Evolutionary conservation across 2,113 vertebrate genomes (phyloP).

Genomic region (Phalacrocorax brasilianus): DNA sequence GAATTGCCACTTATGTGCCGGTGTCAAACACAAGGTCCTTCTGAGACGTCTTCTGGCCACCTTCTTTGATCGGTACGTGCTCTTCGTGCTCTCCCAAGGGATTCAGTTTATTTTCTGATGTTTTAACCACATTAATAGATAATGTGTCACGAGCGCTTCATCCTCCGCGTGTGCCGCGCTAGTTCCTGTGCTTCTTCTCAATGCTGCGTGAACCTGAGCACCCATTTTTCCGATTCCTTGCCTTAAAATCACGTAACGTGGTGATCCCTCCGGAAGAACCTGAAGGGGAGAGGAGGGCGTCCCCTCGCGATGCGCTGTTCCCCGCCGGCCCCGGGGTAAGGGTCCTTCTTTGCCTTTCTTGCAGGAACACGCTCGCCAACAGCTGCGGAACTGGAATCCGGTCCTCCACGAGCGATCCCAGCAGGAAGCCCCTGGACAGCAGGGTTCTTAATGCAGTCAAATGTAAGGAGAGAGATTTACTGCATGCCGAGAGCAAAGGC

Average conservation of each 20-base stretch:
- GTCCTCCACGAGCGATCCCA: slow-evolving; percentile 94
- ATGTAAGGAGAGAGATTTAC: slow-evolving; percentile 77
- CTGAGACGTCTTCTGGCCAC: slow-evolving; percentile 91
- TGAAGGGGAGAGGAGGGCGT: background rate
- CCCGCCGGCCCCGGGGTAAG: background rate
- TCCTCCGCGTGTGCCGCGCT: rapidly evolving
- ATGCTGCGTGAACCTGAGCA: rapidly evolving
- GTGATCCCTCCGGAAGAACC: rapidly evolving
- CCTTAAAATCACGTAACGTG: rapidly evolving
- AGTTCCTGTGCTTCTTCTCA: background rate
- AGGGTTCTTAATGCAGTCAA: slow-evolving; percentile 94
- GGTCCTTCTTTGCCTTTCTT: background rate
- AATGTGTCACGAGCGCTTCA: rapidly evolving
- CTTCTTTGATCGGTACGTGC: slow-evolving; percentile 92
- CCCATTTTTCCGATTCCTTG: rapidly evolving
- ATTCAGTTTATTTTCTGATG: rapidly evolving
- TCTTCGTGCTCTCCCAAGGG: background rate
- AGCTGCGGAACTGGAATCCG: slow-evolving; percentile 96
- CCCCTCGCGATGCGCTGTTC: background rate
- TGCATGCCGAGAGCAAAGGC: background rate
- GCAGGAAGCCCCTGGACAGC: slow-evolving; percentile 93
- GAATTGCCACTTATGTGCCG: slow-evolving; percentile 96
- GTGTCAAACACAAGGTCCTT: slow-evolving; percentile 96
- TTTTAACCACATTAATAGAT: rapidly evolving
- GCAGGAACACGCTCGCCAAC: slow-evolving; percentile 94